Evolutionary conservation across 2,113 vertebrate genomes (phyloP).

Genomic region (Platysteira castanea): DNA sequence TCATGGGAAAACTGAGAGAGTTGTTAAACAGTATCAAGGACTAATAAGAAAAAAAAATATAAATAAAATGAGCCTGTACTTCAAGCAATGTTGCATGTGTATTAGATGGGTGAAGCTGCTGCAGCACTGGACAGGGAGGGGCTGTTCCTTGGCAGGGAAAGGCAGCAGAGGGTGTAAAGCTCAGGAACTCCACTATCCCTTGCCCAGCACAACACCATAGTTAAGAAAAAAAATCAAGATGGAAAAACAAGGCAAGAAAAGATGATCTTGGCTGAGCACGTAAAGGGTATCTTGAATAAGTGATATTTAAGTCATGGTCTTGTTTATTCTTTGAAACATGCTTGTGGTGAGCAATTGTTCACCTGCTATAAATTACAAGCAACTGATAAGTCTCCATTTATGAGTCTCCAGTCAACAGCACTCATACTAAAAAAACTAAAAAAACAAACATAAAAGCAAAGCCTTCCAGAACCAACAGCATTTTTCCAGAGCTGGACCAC

Average conservation of each 20-base stretch:
- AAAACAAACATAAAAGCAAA: neutral
- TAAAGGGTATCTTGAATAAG: slow-evolving; percentile 16
- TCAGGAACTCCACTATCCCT: slow-evolving; percentile 10
- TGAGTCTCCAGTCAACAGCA: slow-evolving; percentile 21
- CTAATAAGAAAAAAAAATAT: neutral
- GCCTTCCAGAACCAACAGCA: slow-evolving; percentile 12
- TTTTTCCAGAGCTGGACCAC: slow-evolving; percentile 44
- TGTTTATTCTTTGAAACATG: neutral
- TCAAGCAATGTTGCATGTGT: neutral
- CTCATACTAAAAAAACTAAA: neutral
- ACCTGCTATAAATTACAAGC: slow-evolving; percentile 59
- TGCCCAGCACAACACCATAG: slow-evolving; percentile 25
- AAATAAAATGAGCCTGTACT: neutral
- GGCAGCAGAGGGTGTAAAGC: neutral
- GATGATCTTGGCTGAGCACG: neutral
- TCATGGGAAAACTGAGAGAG: neutral
- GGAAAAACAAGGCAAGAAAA: slow-evolving; percentile 41
- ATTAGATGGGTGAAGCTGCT: neutral
- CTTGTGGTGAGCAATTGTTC: neutral
- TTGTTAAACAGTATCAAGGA: neutral
- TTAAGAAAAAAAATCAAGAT: neutral
- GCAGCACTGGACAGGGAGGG: neutral
- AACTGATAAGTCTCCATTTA: slow-evolving; percentile 40
- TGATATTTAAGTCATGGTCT: slow-evolving; percentile 25
- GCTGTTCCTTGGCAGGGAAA: neutral